phyloP scores from a whole-genome alignment of 2,113 vertebrate genomes.

The Urocitellus parryii region DNA sequence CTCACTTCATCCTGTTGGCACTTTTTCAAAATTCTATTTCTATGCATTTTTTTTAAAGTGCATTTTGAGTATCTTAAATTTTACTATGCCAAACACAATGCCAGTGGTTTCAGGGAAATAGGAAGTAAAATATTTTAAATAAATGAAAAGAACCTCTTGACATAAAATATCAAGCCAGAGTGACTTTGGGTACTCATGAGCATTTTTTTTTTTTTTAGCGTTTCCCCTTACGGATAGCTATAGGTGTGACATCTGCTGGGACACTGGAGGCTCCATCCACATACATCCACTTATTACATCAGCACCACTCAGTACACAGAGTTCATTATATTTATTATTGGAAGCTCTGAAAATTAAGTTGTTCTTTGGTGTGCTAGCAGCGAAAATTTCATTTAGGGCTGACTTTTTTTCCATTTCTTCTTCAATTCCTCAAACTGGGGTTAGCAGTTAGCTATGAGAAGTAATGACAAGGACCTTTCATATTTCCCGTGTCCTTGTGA shows the following conservation, averaged over 20 bases:
- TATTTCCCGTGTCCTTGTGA: conserved; percentile 76
- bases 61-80: conserved; percentile 46
- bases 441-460: conserved; percentile 65
- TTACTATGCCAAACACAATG: not conserved
- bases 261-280: conserved; percentile 46
- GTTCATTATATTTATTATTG: conserved; percentile 76
- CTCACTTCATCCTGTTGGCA: conserved; percentile 64
- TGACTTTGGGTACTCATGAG: conserved; percentile 72
- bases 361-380: conserved; percentile 49
- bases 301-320: not conserved
- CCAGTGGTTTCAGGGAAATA: not conserved
- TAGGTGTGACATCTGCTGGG: conserved; percentile 84
- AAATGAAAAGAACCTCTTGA: conserved; percentile 32
- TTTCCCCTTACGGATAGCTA: conserved; percentile 79
- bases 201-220: conserved; percentile 73
- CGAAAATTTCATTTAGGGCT: conserved; percentile 71
- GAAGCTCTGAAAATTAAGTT: conserved; percentile 78
- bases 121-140: conserved; percentile 37
- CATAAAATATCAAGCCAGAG: conserved; percentile 50
- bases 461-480: conserved; percentile 38
- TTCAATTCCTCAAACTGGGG: conserved; percentile 67
- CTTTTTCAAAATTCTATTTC: conserved; percentile 53
- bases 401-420: conserved; percentile 70
- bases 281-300: conserved; percentile 27
- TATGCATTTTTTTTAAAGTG: conserved; percentile 43